Evolutionary conservation across 2,888 invertebrate species (phyloP), one percentile per base, ranked within the genome.

Genomic region (Drepana falcataria): DNA sequence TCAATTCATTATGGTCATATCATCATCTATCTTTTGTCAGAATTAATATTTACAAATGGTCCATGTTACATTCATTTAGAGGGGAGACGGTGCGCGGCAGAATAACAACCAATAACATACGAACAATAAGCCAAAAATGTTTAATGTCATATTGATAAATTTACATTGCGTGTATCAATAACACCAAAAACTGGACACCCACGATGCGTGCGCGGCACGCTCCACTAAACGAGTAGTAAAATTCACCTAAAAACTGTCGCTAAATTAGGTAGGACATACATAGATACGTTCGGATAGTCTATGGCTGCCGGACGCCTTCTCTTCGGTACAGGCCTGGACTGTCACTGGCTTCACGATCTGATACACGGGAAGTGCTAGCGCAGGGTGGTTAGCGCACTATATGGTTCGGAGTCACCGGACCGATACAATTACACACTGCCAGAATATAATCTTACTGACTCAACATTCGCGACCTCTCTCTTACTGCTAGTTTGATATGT

Each of bases 91-190:
- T 63, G 59, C 54, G 53, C 48, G 56, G 57, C 59, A 60, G 55
- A 75, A 77, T 79, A 78, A 81, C 69, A 83, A 83, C 70, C 80
- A 87, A 85, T 83, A 85, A 90, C 77, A 84, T 87, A 88, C 88
- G 79, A 88, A 88, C 83, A 82, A 81, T 90, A 91, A 91, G 91
- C 91, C 90, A 90, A 91, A 90, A 90, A 87, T 85, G 87, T 91
- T 89, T 90, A 90, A 90, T 90, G 85, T 89, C 82, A 87, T 87
- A 87, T 87, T 77, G 82, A 85, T 90, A 88, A 88, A 86, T 90
- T 83, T 90, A 90, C 91, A 90, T 83, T 81, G 88, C 87, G 81
- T 82, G 84, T 75, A 81, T 79, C 77, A 79, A 82, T 69, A 85
- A 89, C 87, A 89, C 85, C 88, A 84, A 85, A 83, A 80, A 79